A percentile compares a stretch with the other conserved stretches of the same genome.
phyloP scores from a whole-genome alignment of 92 coral and sea anemone genomes.

The Isaurus tuberculatus region DNA sequence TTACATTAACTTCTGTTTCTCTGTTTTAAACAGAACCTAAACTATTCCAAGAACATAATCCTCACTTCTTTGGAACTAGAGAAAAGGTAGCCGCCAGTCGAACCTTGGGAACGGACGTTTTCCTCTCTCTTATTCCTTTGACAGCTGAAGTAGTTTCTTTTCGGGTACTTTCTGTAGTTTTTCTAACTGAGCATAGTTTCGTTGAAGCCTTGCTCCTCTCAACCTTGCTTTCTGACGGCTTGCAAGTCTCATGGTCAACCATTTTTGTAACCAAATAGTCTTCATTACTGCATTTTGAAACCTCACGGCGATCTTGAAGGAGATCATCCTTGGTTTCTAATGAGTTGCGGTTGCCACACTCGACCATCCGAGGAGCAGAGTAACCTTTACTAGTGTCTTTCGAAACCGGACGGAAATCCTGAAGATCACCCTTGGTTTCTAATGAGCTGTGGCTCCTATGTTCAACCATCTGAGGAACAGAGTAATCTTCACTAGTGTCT shows the following conservation, averaged over 20 bases:
- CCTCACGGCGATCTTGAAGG: background rate
- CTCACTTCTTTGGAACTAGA: constrained; percentile 14
- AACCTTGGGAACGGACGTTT: background rate
- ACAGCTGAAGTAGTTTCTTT: background rate
- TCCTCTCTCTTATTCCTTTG: background rate
- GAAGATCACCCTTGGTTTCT: too few species aligned
- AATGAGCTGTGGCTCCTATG: background rate
- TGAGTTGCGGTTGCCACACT: background rate
- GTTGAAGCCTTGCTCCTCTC: background rate
- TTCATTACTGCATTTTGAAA: background rate
- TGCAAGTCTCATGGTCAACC: background rate
- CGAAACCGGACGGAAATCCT: background rate
- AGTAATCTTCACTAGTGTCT: background rate
- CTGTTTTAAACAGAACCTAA: background rate
- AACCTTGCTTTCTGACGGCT: background rate
- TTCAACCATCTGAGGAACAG: background rate
- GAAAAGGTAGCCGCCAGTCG: constrained; percentile 39
- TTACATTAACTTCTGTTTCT: background rate
- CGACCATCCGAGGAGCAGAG: background rate
- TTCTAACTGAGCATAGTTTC: background rate
- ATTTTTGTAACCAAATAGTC: background rate
- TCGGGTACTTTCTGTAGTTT: background rate
- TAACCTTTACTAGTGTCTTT: background rate
- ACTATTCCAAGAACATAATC: background rate
- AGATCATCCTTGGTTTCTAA: background rate